Evolutionary conservation across 1,140 invertebrate species (phyloP).

Genomic region (Trissolcus basalis): DNA sequence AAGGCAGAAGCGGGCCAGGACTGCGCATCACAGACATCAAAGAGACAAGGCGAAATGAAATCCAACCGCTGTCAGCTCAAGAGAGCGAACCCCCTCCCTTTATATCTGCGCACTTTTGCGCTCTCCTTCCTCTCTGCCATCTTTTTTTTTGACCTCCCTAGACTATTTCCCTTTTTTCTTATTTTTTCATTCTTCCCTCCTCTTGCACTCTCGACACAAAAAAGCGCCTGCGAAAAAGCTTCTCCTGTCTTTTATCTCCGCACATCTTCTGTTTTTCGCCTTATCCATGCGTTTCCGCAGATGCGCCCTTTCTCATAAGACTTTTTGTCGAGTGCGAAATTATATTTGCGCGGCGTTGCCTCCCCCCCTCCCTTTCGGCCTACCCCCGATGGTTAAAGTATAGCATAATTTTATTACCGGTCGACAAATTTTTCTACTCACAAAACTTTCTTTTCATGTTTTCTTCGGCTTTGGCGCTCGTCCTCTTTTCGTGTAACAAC

Average conservation of each 20-base stretch:
- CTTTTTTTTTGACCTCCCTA: constrained; percentile 44
- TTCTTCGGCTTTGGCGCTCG: background rate
- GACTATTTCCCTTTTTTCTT: background rate
- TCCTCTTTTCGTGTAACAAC: constrained; percentile 6
- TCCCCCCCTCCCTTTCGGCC: background rate
- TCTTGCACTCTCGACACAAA: constrained; percentile 22
- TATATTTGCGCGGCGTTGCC: constrained; percentile 5
- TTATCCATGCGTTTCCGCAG: constrained; percentile 23
- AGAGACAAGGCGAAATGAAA: constrained; percentile 77
- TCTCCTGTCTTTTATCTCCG: constrained; percentile 34
- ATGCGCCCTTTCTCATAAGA: constrained; percentile 48
- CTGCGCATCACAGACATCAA: constrained; percentile 76
- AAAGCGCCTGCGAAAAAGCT: constrained; percentile 29
- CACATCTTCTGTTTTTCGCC: constrained; percentile 29
- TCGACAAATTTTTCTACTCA: constrained; percentile 13
- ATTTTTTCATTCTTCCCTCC: constrained; percentile 51
- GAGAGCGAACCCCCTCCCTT: constrained; percentile 28
- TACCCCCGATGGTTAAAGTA: constrained; percentile 5
- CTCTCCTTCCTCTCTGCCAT: constrained; percentile 38
- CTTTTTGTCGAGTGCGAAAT: constrained; percentile 18
- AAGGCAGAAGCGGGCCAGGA: constrained; percentile 75
- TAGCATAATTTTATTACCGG: constrained; percentile 45
- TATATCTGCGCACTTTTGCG: constrained; percentile 39
- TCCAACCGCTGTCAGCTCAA: constrained; percentile 67
- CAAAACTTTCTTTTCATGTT: too few relatives aligned